Evolutionary conservation across 2,888 invertebrate species (phyloP).

Genomic region (Odontocolon sp.): DNA sequence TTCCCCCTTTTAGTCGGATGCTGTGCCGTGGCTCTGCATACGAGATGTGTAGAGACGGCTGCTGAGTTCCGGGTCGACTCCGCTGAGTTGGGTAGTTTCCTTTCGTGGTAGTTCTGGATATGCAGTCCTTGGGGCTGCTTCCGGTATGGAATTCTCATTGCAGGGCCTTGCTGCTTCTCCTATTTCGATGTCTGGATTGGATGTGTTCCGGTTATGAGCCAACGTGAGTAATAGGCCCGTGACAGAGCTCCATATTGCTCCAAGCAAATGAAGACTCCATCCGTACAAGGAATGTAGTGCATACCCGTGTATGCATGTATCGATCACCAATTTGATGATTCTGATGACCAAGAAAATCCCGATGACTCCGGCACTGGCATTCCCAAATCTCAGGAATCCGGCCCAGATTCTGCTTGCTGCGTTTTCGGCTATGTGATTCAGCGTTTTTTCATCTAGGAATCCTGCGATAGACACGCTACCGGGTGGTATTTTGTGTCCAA

Average conservation of each 20-base stretch:
- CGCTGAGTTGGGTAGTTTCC: background rate
- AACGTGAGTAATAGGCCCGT: slow-evolving; percentile 9
- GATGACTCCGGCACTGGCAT: slow-evolving; percentile 20
- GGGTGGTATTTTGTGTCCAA: background rate
- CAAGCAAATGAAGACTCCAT: slow-evolving; percentile 36
- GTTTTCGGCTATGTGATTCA: slow-evolving; percentile 44
- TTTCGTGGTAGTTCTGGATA: background rate
- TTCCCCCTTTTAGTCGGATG: background rate
- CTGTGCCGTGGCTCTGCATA: background rate
- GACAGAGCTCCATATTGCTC: slow-evolving; percentile 38
- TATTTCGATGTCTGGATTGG: background rate
- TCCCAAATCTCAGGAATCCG: slow-evolving; percentile 14
- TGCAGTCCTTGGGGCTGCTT: too few species aligned
- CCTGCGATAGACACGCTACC: slow-evolving; percentile 20
- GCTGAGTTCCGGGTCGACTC: background rate
- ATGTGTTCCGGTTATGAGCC: background rate
- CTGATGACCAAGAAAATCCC: background rate
- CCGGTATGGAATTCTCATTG: background rate
- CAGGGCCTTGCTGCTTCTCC: background rate
- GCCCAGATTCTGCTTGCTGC: slow-evolving; percentile 6
- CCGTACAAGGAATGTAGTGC: slow-evolving; percentile 41
- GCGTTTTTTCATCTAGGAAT: slow-evolving; percentile 47
- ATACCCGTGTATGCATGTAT: slow-evolving; percentile 36
- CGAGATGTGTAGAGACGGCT: background rate
- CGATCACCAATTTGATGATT: slow-evolving; percentile 21